Base-by-base conservation (phyloP, 2,888 invertebrate genomes). In the Ichneumoninae sp. region DNA sequence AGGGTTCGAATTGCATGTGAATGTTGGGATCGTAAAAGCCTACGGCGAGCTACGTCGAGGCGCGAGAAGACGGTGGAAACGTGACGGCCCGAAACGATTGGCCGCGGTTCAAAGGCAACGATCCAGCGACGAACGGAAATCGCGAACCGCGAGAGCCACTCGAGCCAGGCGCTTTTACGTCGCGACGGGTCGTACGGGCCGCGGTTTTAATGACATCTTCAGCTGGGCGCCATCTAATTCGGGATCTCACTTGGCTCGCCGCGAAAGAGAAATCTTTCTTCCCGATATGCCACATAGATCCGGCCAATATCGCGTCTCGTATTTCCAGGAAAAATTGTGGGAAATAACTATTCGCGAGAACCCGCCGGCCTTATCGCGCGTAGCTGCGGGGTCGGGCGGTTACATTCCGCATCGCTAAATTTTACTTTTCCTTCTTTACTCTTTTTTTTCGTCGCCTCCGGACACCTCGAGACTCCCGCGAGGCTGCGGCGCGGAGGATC, bases 41-140 rank as follows among this genome's bases (percentile, higher is more conserved):
- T 40, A 33, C 30, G 19, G 40, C 26, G 50, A 16, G 52, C 50
- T 66, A 54, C 74, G 13, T 30, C 47, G 10, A 63, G 63, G 10
- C 19, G 13, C 36, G 66, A 26, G 36, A 36, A 26, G 22, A 52
- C 52, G 50, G 30, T 13, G 33, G 13, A 65, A 57, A 13, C 19
- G 50, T 65, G 33, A 65, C 16, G 26, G 47, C 7, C 10, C n/a
- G 44, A 10, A 30, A 22, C 77, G 68, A 83, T 83, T 83, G 83
- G 83, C 77, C 54, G 19, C 44, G 66, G 52, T 83, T 83, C 83
- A 83, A 83, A 83, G 83, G 77, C 78, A 78, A 74, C 73, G 73
- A 60, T 78, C 65, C 73, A 75, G 65, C 50, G 22, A 66, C n/a
- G 65, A 75, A 30, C 71, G 36, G 71, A 66, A 52, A 65, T 52